phyloP scores from a whole-genome alignment of 2,888 invertebrate genomes.

The Sarcophaga subvicina region DNA sequence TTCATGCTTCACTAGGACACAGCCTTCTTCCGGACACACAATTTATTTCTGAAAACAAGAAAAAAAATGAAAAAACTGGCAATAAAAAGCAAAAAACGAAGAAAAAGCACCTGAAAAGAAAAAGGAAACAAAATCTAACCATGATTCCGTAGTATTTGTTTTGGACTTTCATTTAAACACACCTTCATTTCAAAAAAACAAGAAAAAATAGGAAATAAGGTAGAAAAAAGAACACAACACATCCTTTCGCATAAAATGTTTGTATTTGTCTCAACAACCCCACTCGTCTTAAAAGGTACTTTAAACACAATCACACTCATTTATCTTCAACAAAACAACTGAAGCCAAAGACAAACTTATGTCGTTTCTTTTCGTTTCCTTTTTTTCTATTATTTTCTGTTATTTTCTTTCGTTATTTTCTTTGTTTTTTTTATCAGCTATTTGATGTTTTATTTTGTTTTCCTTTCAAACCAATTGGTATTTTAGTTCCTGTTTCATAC shows the following conservation, averaged over 20 bases:
- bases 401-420: neutral
- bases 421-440: neutral
- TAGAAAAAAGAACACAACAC: neutral
- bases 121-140: slow-evolving; percentile 15
- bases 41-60: slow-evolving; percentile 1
- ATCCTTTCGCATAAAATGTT: neutral
- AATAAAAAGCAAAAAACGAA: slow-evolving; percentile 1
- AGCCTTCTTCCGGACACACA: slow-evolving; percentile 33
- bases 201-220: too few species aligned
- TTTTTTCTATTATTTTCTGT: neutral
- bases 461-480: too few species aligned
- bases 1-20: slow-evolving; percentile 69
- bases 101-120: slow-evolving; percentile 8
- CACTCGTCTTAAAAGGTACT: slow-evolving; percentile 60
- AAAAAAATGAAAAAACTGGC: too few species aligned
- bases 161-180: neutral
- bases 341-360: slow-evolving; percentile 55
- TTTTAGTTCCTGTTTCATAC: neutral
- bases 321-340: slow-evolving; percentile 34
- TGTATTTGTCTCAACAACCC: slow-evolving; percentile 63
- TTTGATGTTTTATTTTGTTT: neutral
- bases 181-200: too few species aligned
- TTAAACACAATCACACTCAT: slow-evolving; percentile 61
- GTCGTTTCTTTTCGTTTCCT: slow-evolving; percentile 42
- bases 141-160: slow-evolving; percentile 44